Evolutionary conservation across 2,888 invertebrate genomes (phyloP), one percentile per base, ranked within the genome.

Genomic region (Phrixothrix hirtus): DNA sequence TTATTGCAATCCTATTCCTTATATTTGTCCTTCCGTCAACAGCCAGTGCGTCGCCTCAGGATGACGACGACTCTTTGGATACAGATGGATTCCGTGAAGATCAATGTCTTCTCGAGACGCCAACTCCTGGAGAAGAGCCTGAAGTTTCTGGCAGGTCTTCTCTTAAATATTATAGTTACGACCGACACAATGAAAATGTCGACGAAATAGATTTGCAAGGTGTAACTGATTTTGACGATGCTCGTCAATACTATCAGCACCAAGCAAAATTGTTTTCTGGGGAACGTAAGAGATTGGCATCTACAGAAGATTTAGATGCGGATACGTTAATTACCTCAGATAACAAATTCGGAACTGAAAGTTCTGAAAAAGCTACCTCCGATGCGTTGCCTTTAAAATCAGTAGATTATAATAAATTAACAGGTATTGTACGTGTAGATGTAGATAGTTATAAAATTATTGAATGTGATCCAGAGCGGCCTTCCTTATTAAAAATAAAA

Each of bases 11-110:
- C 51, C 56, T 48, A 41, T 32, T 43, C 44, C 42, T 37, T 30
- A 31, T 25, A 45, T 26, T 45, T 44, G 29, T 45, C 45, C 45
- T 55, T 49, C 49, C 54, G 49, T 49, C 49, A 66, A 71, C 72
- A 72, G 68, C 73, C 60, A 75, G 75, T 63, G 78, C 76, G 61
- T 79, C 79, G 56, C 79, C 79, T 49, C 79, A 78, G 69, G 79
- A 79, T 64, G 79, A 79, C 71, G 80, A 79, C 66, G 80, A 80
- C 64, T 79, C 79, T 38, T 71, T 79, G 75, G 79, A 79, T 64
- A 78, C 78, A 36, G 79, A 80, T 66, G 79, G 79, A 64, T 80
- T 78, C 67, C 77, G 75, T 61, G 77, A 77, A 66, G 78, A 78
- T 60, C 75, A 77, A 58, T 77, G 72, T 63, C 71, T 77, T 37